phyloP scores from a whole-genome alignment of 2,888 invertebrate genomes.

The Myopa tessellatipennis region DNA sequence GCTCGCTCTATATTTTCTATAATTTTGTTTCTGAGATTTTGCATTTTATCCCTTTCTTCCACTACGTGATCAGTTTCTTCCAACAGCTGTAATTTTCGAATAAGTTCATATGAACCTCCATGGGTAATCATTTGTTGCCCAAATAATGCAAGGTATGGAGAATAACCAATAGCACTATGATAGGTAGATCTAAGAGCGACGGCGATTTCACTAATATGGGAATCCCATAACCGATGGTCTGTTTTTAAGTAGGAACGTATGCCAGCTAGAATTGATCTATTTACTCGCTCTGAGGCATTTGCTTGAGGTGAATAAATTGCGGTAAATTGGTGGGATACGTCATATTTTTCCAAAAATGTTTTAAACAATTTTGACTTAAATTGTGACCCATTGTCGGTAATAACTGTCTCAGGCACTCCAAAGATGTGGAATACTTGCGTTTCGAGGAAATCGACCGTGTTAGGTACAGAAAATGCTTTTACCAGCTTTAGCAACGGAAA shows the following conservation, averaged over 20 bases:
- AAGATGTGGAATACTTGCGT: slow-evolving; percentile 1
- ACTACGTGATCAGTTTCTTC: slow-evolving; percentile 10
- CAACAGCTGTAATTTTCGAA: background rate
- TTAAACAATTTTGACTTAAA: slow-evolving; percentile 2
- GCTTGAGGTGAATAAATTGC: slow-evolving; percentile 25
- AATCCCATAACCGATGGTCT: slow-evolving; percentile 17
- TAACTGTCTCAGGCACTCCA: slow-evolving; percentile 14
- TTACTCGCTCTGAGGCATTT: slow-evolving; percentile 20
- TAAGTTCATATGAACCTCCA: slow-evolving; percentile 11
- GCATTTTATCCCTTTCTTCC: background rate
- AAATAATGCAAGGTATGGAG: slow-evolving; percentile 21
- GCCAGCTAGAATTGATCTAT: slow-evolving; percentile 17
- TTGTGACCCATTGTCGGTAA: slow-evolving; percentile 23
- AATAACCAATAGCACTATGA: slow-evolving; percentile 14
- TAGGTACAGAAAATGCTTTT: slow-evolving; percentile 16
- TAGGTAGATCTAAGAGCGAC: slow-evolving; percentile 9
- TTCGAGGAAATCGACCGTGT: slow-evolving; percentile 22
- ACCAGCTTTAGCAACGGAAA: slow-evolving; percentile 19
- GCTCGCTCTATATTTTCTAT: background rate
- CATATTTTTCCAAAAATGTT: slow-evolving; percentile 6
- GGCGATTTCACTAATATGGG: slow-evolving; percentile 3
- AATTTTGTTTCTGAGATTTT: background rate
- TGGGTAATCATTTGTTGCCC: slow-evolving; percentile 25
- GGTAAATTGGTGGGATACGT: background rate
- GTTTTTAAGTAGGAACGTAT: slow-evolving; percentile 9